Base-by-base conservation (phyloP, 2,797 vertebrate genomes). In the Stomatorhinus walkeri region DNA sequence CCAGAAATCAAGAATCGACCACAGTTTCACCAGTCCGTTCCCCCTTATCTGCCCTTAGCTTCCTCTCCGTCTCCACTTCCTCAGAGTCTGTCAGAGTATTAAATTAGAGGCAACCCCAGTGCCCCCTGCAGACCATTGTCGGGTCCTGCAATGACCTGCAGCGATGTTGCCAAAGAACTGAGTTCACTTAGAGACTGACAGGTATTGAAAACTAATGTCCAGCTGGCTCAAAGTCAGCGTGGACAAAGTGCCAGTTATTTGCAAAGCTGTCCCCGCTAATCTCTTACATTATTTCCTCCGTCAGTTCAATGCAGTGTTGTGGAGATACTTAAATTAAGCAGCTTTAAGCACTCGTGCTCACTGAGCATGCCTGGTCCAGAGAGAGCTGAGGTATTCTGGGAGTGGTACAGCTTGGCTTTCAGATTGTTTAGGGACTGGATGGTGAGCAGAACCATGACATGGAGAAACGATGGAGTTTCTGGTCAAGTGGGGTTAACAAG, bases 211-310 rank as follows among this genome's bases (percentile, higher is more conserved):
- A 19, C 51, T 28, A 36, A 56, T 36, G 51, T 19, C 32, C 32
- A 32, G 85, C 19, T 5, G 52, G 6, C 52, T 43, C 51, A 56
- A 16, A 87, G 28, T 52, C 24, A 49, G 49, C 14, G n/a, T 49
- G 24, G 52, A 40, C 85, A 40, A 59, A 52, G 46, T 51, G 28
- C 40, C 19, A 2, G 46, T 79, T 36, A 59, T 43, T 32, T 49
- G 28, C 40, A 19, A 4, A 68, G 49, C 32, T 19, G 28, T 54
- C 84, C 32, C 24, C 14, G 22, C 85, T 48, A 87, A 89, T 87
- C 85, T 87, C 36, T 76, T 81, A 87, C 87, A 87, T 89, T 56
- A 89, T 87, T 54, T 89, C 22, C 88, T 72, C 84, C 64, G 61
- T 46, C 51, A 68, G 59, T 59, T 52, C 61, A 61, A 24, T 24